Conservation (phyloP, 2,113 vertebrate species). For the Notothenia coriiceps region DNA sequence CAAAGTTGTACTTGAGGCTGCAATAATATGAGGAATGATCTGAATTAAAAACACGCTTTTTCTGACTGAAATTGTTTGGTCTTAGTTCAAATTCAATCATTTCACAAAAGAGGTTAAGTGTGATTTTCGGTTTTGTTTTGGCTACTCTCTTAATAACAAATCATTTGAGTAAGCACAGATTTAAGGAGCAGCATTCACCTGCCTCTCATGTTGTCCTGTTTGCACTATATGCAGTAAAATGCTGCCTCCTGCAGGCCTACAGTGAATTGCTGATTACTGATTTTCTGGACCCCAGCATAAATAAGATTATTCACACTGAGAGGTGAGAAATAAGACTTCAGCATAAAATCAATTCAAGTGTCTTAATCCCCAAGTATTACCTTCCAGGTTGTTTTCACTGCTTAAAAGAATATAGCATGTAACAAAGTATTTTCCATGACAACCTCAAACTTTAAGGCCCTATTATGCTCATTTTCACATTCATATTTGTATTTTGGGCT, state of each 20-base stretch:
- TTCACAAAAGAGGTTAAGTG: background rate
- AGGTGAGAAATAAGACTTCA: background rate
- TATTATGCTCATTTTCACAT: too few relatives aligned
- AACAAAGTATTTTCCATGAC: too few relatives aligned
- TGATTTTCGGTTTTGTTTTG: background rate
- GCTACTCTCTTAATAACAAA: background rate
- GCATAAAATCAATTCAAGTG: background rate
- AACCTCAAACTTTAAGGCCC: too few relatives aligned
- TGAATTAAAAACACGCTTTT: constrained; percentile 69
- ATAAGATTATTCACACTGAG: background rate
- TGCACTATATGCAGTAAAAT: background rate
- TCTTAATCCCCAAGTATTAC: background rate
- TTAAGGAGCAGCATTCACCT: background rate
- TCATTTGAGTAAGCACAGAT: background rate
- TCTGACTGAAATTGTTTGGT: constrained; percentile 39
- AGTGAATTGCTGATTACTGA: background rate
- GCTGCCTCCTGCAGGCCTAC: constrained; percentile 63
- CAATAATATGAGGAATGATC: constrained; percentile 64
- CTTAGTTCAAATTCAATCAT: constrained; percentile 32
- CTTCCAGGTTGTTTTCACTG: background rate
- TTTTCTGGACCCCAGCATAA: too few relatives aligned
- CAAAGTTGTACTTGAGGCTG: constrained; percentile 68
- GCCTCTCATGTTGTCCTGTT: background rate
- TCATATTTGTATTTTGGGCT: too few relatives aligned
- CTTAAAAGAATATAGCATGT: too few relatives aligned